Percentiles rank a stretch among this genome's conserved stretches.
Evolutionary conservation across 1,140 invertebrate genomes (phyloP).

Genomic region (Bombus soroeensis): DNA sequence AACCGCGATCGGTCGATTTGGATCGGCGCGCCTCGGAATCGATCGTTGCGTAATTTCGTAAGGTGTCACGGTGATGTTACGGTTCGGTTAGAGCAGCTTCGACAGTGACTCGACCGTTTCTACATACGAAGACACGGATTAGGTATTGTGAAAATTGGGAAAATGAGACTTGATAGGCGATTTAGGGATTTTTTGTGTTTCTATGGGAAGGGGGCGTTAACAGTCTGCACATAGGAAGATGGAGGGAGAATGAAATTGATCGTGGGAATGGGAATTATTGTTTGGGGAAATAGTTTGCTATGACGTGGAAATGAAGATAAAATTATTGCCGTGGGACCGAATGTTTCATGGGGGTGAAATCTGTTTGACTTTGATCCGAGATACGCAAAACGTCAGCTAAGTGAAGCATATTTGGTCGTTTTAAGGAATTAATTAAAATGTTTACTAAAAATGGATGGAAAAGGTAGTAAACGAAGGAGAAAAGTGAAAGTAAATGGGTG

Average conservation of each 20-base stretch:
- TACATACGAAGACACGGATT: neutral
- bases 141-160: neutral
- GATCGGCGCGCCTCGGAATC: neutral
- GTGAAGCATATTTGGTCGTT: too few relatives aligned
- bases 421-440: too few relatives aligned
- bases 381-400: too few relatives aligned
- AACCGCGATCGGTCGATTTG: conserved; percentile 35
- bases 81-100: neutral
- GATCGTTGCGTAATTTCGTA: conserved; percentile 9
- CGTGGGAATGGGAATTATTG: neutral
- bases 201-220: neutral
- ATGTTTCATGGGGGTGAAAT: too few relatives aligned
- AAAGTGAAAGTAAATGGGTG: too few relatives aligned
- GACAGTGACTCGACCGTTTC: neutral
- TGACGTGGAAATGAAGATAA: neutral
- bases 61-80: conserved; percentile 30
- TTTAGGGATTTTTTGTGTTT: neutral
- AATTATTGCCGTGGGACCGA: neutral
- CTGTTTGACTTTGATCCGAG: too few relatives aligned
- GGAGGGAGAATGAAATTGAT: neutral
- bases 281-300: neutral
- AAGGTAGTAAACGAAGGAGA: too few relatives aligned
- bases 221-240: neutral
- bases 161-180: neutral
- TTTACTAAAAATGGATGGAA: too few relatives aligned